Percentiles rank a stretch among this genome's conserved stretches.
Conservation (phyloP, 2,888 invertebrate genomes). For the Pachycephus smyrnensis region DNA sequence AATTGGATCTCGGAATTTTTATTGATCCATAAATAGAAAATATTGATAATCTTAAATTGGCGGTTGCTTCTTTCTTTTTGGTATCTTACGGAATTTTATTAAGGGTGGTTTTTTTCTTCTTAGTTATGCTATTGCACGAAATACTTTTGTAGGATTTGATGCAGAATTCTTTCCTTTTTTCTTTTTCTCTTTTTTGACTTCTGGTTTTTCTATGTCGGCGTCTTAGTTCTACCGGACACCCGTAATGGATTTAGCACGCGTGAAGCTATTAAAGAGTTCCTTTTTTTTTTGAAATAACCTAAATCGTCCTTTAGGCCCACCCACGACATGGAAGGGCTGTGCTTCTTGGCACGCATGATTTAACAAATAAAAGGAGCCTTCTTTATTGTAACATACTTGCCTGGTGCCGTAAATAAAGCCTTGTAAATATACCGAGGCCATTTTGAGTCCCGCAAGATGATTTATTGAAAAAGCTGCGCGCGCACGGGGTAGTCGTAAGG, state of each 20-base stretch:
- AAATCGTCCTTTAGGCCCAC: constrained; percentile 34
- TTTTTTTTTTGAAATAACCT: too few species aligned
- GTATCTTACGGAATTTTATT: too few species aligned
- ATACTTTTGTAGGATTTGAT: not conserved
- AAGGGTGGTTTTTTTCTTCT: not conserved
- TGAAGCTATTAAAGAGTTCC: constrained; percentile 43
- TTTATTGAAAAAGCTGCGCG: constrained; percentile 16
- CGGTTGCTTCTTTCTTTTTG: too few species aligned
- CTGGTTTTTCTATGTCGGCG: not conserved
- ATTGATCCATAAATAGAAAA: too few species aligned
- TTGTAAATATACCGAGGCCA: too few species aligned
- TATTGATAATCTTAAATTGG: too few species aligned
- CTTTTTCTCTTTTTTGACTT: not conserved
- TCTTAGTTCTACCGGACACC: constrained; percentile 32
- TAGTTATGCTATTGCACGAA: not conserved
- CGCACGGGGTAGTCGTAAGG: not conserved
- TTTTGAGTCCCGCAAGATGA: too few species aligned
- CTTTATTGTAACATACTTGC: too few species aligned
- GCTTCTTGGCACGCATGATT: constrained; percentile 9
- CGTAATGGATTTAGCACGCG: constrained; percentile 36
- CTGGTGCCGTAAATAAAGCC: too few species aligned
- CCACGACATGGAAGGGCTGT: constrained; percentile 29
- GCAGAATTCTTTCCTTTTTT: not conserved
- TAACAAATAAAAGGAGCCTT: too few species aligned
- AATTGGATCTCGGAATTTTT: too few species aligned